Conservation (phyloP, 2,113 vertebrate species). For the Cottus gobio region DNA sequence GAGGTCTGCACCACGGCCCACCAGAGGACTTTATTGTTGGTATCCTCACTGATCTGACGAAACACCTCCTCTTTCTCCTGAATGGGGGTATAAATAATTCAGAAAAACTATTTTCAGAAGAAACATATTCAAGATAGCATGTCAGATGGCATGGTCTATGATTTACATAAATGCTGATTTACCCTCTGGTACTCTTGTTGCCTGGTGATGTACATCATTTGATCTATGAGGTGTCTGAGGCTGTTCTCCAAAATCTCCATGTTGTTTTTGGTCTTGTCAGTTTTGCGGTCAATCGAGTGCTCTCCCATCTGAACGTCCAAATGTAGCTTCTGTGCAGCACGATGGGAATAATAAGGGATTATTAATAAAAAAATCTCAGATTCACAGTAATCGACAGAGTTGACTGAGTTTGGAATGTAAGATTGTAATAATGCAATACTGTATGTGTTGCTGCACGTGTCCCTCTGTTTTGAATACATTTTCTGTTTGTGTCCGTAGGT, state of each 20-base stretch:
- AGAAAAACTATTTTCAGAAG: no score
- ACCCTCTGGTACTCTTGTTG: conserved; percentile 93
- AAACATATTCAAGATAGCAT: background rate
- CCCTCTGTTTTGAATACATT: background rate
- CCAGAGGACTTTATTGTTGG: conserved; percentile 90
- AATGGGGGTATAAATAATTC: background rate
- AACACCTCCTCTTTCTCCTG: conserved; percentile 93
- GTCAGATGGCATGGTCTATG: background rate
- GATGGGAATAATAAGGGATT: background rate
- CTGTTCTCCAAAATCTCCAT: conserved; percentile 83
- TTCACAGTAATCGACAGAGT: no score
- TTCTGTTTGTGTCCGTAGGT: conserved; percentile 38
- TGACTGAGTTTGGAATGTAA: background rate
- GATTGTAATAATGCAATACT: background rate
- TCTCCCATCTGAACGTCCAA: conserved; percentile 91
- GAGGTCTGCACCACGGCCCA: conserved; percentile 90
- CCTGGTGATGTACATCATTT: conserved; percentile 86
- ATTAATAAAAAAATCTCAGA: background rate
- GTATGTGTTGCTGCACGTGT: background rate
- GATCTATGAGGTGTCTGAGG: conserved; percentile 86
- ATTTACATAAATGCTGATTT: conserved; percentile 38
- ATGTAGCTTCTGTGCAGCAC: conserved; percentile 85
- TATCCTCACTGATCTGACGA: conserved; percentile 89
- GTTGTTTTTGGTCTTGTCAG: conserved; percentile 86
- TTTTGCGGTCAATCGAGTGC: conserved; percentile 80